Evolutionary conservation across 2,113 vertebrate species (phyloP).

Genomic region (Callocephalon fimbriatum): DNA sequence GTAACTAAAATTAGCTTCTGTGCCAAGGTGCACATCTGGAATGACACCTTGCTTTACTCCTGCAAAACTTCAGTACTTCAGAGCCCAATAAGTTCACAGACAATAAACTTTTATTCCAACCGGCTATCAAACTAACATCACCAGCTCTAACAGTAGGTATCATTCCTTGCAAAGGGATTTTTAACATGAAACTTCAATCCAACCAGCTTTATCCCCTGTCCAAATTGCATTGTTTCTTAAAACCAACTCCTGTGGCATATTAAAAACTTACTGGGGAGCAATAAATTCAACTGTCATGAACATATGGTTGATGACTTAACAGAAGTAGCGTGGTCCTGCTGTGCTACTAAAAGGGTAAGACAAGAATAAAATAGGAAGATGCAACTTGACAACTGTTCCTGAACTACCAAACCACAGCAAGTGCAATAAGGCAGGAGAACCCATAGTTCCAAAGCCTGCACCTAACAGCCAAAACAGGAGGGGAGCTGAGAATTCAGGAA

Average conservation of each 20-base stretch:
- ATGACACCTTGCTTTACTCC: rapidly evolving
- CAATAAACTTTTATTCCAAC: not conserved
- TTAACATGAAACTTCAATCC: not conserved
- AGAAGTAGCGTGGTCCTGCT: not conserved
- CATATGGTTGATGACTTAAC: not conserved
- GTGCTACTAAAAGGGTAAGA: not conserved
- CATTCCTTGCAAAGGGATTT: not conserved
- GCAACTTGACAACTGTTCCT: not conserved
- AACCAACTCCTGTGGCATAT: not conserved
- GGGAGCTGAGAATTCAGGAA: not conserved
- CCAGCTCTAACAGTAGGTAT: not conserved
- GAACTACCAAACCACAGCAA: not conserved
- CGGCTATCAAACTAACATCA: not conserved
- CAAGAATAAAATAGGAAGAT: not conserved
- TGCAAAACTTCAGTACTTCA: not conserved
- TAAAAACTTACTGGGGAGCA: not conserved
- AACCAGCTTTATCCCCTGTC: not conserved
- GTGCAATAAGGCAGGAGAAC: not conserved
- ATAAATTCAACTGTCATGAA: not conserved
- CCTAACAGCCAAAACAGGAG: not conserved
- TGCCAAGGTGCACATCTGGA: not conserved
- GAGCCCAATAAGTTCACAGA: not conserved
- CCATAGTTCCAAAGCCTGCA: not conserved
- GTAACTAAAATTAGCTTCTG: not conserved
- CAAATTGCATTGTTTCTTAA: not conserved